Evolutionary conservation across 2,113 vertebrate species (phyloP), one percentile per base, ranked within the genome.

Genomic region (Cyprinodon brontotheroides): DNA sequence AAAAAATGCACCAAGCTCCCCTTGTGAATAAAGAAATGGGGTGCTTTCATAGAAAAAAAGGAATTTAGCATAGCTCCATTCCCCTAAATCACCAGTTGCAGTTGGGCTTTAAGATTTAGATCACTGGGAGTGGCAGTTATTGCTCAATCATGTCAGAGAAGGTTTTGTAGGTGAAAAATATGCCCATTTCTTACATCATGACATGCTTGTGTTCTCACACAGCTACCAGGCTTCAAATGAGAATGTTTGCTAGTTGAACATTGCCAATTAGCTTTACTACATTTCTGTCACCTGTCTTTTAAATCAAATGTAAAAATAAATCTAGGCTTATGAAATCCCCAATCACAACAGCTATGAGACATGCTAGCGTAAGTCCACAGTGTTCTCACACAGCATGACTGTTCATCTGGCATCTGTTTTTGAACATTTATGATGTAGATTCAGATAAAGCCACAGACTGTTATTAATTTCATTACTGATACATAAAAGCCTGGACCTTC

Each of bases 91-190:
- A 57, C 72, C 64, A 0, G 69, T 72, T 74, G 81, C 66, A 84
- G 84, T 75, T 75, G 37, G 65, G 70, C 77, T 84, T 69, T 80
- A 75, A 85, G 80, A 73, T 86, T 85, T 64, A 70, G 71, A 60
- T 68, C 66, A 53, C 75, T 48, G 74, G 82, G 74, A 77, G 76
- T 82, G 40, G 4, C 61, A 38, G 74, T 68, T 87, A 80, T 87
- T 89, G 86, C 86, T 79, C 68, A 82, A 77, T 89, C 88, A 90
- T 78, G 43, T 91, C 77, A 81, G 65, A 12, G 65, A 62, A 68
- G 65, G 77, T 86, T 78, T 74, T 83, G 79, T 76, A 62, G 40
- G 72, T 48, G 57, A 70, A 12, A 76, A 83, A 81, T 82, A 61
- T 73, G 76, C 80, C 80, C 50, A 72, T 85, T 87, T 84, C 66